Evolutionary conservation across 1,140 invertebrate genomes (phyloP).

Genomic region (Drosophila leontia): DNA sequence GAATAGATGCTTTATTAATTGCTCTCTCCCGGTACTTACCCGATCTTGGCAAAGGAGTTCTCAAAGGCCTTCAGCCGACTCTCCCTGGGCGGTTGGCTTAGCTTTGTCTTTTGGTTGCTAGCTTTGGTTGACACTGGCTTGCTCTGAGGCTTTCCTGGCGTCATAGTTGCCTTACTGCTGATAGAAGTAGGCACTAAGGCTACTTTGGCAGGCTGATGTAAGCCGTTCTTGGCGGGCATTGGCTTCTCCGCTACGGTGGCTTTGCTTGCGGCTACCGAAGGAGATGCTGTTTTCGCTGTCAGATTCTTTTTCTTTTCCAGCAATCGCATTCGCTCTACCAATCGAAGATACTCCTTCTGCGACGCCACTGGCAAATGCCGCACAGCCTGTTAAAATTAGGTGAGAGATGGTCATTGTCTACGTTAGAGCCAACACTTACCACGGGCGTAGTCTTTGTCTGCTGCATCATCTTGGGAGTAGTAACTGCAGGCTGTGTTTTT

Average conservation of each 20-base stretch:
- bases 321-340: constrained; percentile 78
- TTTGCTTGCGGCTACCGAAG: background rate
- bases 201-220: background rate
- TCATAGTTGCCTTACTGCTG: constrained; percentile 7
- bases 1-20: too few relatives aligned
- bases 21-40: constrained; percentile 41
- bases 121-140: background rate
- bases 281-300: constrained; percentile 1
- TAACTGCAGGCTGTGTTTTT: background rate
- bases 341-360: constrained; percentile 73
- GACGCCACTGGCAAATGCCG: constrained; percentile 75
- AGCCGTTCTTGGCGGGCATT: background rate
- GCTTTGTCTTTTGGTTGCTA: background rate
- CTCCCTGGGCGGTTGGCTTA: constrained; percentile 42
- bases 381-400: constrained; percentile 61
- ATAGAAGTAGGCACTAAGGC: background rate
- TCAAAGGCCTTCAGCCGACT: constrained; percentile 66
- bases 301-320: constrained; percentile 67
- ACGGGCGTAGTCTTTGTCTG: constrained; percentile 58
- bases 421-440: constrained; percentile 30
- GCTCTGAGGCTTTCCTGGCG: background rate
- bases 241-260: background rate
- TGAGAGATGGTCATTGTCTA: too few relatives aligned
- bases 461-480: background rate
- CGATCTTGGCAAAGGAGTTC: constrained; percentile 71